Evolutionary conservation across 1,140 invertebrate genomes (phyloP).

Genomic region (Cyclina sinensis): DNA sequence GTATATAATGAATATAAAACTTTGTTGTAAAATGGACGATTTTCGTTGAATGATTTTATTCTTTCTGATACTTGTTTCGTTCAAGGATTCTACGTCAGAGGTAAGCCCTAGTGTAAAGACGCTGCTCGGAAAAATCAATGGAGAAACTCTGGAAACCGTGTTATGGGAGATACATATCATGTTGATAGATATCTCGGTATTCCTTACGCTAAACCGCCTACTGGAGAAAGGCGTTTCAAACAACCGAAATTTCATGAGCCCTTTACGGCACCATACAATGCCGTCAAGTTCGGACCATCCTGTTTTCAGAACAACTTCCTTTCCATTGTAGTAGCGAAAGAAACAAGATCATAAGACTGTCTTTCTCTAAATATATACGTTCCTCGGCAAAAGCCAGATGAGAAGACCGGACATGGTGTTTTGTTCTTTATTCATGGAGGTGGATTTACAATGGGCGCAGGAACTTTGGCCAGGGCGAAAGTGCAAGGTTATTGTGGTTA

Average conservation of each 20-base stretch:
- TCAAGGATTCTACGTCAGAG: background rate
- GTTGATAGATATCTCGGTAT: conserved; percentile 52
- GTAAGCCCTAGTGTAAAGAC: background rate
- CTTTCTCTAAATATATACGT: conserved; percentile 97
- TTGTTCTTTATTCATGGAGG: conserved; percentile 77
- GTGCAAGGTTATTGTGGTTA: conserved; percentile 87
- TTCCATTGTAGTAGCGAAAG: background rate
- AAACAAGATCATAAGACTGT: conserved; percentile 92
- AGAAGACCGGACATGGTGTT: conserved; percentile 46
- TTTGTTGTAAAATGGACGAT: too few relatives aligned
- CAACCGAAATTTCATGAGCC: conserved; percentile 56
- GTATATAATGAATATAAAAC: too few relatives aligned
- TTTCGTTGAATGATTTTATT: too few relatives aligned
- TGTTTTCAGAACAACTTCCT: conserved; percentile 55
- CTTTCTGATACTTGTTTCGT: too few relatives aligned
- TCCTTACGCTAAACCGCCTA: conserved; percentile 74
- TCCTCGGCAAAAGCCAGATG: conserved; percentile 86
- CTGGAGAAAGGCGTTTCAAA: conserved; percentile 69
- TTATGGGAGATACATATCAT: background rate
- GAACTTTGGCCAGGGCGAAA: conserved; percentile 77
- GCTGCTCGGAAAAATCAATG: background rate
- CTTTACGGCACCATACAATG: conserved; percentile 54
- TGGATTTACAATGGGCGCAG: conserved; percentile 67
- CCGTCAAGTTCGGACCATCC: conserved; percentile 49
- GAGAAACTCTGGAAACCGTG: background rate